Evolutionary conservation across 2,888 invertebrate species (phyloP), one percentile per base, ranked within the genome.

Genomic region (Eumerus sabulonum): DNA sequence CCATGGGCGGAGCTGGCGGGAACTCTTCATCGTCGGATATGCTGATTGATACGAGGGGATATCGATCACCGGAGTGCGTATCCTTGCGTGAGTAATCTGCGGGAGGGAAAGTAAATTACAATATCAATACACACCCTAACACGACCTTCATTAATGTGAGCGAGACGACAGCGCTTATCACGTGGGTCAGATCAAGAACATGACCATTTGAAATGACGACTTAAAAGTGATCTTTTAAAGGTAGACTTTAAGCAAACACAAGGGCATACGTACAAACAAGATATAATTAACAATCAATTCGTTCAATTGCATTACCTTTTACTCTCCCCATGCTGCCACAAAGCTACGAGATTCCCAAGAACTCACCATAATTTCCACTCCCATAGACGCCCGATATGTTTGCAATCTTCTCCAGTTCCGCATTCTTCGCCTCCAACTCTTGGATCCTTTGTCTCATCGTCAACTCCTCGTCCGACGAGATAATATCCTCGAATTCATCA

Each of bases 401-500:
- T 5, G 85, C 86, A 73, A 89, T 88, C 82, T 87, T 85, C 68
- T 89, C 89, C 51, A 88, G 84, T 81, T 89, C 89, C 57, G 85
- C 85, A 84, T 89, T 89, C 73, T 86, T 85, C 9, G 87, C 87
- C 82, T 89, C 89, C 64, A 89, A 81, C 59, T 89, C 88, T 45
- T 85, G 83, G 14, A 89, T 89, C 18, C 89, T 84, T 54, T 87
- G 85, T 1, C 87, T 85, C 82, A 89, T 82, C 9, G 85, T 84
- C 27, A 86, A 82, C 57, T 89, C 89, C 50, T 89, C 89, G 70
- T 89, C 88, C 0, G 88, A 88, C 5, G 88, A 88, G n/a, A 88
- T 86, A n/a, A 88, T 89, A 70, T 86, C 84, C 42, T 88, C 88
- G 19, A 83, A 88, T 2, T 87, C 88, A 72, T 88, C 88, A 2